Evolutionary conservation across 2,888 invertebrate genomes (phyloP), one percentile per base, ranked within the genome.

Genomic region (Lepidochitona cinerea): DNA sequence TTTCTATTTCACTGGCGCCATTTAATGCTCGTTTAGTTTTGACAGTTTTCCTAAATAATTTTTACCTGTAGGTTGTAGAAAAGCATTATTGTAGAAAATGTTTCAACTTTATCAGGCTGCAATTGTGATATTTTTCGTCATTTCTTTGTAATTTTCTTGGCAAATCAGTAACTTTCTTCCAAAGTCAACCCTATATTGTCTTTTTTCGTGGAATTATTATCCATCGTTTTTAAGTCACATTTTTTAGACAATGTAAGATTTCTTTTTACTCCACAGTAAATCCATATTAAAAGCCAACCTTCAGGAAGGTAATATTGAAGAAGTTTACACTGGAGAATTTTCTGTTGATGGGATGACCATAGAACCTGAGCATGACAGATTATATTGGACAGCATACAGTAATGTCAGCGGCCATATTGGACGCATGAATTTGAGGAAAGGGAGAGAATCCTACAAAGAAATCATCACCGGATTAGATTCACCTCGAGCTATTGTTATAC

Each of bases 371-470:
- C 76, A 78, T 37, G 83, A 84, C 70, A 76, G 81, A 18, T 73
- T 87, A 2, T 87, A 81, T 76, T 87, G 85, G 85, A 83, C 86
- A 4, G 83, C 70, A 53, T 66, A 72, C 54, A 76, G 71, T 37
- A 79, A 79, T 23, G 77, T 77, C 4, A 73, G 74, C 23, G 83
- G 84, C 32, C 75, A 80, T 49, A 83, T 87, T 23, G 84, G 82
- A 9, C 79, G 81, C 35, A 72, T 86, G 41, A 81, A 80, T 67
- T 67, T 85, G 6, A 77, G 79, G 32, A 77, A 79, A 12, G 83
- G 81, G 41, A 73, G 72, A 14, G 67, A 65, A 23, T 79, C 83
- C 0, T 82, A 83, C 54, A 81, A 79, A 35, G 78, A 78, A 35
- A 76, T 86, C 12, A 68, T 83, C 23, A 76, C 75, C 0, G 80